These are phyloP conservation scores for Heliconius eleuchia DNA, from an alignment of 1,140 invertebrate genomes.

Conservation along the genomic window DNA sequence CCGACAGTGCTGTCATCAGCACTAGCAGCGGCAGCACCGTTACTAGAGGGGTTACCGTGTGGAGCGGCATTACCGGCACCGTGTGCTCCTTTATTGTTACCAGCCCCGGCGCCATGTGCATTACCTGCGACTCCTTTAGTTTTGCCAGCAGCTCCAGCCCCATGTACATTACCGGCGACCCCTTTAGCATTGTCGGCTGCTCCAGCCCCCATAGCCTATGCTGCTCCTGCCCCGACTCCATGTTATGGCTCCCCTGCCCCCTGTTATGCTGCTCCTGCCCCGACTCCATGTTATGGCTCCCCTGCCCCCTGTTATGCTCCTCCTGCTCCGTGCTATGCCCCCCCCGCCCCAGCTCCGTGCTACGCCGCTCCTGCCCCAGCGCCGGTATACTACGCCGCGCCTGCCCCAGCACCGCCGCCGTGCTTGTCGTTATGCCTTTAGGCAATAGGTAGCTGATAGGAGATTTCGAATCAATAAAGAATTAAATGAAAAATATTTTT, in stretches of 20 bases:
- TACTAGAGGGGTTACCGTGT: too few relatives aligned
- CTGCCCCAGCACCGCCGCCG: constrained; percentile 19
- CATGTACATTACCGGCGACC: constrained; percentile 20
- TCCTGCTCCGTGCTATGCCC: constrained; percentile 4
- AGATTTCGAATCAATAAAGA: neutral
- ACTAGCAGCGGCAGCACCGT: constrained; percentile 37
- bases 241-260: constrained; percentile 15
- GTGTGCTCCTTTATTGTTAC: neutral
- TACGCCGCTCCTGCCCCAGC: constrained; percentile 13
- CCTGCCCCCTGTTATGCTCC: constrained; percentile 20
- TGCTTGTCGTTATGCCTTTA: constrained; percentile 14
- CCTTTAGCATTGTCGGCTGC: constrained; percentile 6
- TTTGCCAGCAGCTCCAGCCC: constrained; percentile 15
- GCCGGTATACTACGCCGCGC: neutral
- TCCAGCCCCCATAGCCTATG: constrained; percentile 1
- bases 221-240: neutral
- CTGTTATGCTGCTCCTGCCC: neutral
- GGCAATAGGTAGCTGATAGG: neutral
- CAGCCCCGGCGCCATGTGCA: neutral
- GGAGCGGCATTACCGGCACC: neutral
- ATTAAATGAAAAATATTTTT: neutral
- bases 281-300: neutral
- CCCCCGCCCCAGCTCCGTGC: constrained; percentile 18
- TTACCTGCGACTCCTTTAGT: neutral
- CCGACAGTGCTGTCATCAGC: constrained; percentile 50